Base-by-base conservation (phyloP, 2,113 vertebrate genomes). In the Polyodon spathula region DNA sequence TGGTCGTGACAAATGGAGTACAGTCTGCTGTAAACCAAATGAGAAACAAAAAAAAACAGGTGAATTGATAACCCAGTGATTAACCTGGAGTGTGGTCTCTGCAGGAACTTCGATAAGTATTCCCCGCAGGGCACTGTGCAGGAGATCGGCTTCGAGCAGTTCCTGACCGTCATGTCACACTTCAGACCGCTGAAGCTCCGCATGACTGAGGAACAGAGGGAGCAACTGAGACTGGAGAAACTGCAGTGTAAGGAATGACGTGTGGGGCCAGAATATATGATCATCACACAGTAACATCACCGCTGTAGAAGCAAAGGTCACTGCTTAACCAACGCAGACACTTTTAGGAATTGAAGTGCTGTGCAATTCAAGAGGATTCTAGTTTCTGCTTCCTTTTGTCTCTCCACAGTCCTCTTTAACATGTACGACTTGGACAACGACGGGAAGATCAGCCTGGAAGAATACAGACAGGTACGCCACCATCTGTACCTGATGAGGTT, bases 401-500 rank as follows among this genome's bases (percentile, higher is more conserved):
- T 61, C 51, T 40, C 53, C 50, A 1, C 73, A 97, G 94, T 98
- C 76, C 86, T 97, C 62, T 97, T 97, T 81, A 94, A 95, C 78
- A 97, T 98, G 95, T 95, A 97, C 0, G 96, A 98, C 81, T 90
- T 90, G 0, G 91, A 98, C 81, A 87, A 85, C 0, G 93, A 97
- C 0, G 95, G 95, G 54, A 87, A 82, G 71, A 97, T 98, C 81
- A 93, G 92, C 0, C 70, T 97, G 84, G 82, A 81, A 6, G 96
- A 98, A 62, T 97, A 97, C 75, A 83, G 89, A 82, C 89, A 85
- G 72, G 95, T 97, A 88, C 88, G 41, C 63, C 62, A 61, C 6
- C 1, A 6, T 16, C n/a, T 62, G 60, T 27, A 27, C 27, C 27
- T 27, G 27, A 27, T 27, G 27, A 27, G 27, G 27, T 27, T 27